A percentile compares a stretch with the other conserved stretches of the same genome.
These are phyloP conservation scores for Belgica antarctica DNA, from an alignment of 2,888 invertebrate species.

Conservation along the genomic window DNA sequence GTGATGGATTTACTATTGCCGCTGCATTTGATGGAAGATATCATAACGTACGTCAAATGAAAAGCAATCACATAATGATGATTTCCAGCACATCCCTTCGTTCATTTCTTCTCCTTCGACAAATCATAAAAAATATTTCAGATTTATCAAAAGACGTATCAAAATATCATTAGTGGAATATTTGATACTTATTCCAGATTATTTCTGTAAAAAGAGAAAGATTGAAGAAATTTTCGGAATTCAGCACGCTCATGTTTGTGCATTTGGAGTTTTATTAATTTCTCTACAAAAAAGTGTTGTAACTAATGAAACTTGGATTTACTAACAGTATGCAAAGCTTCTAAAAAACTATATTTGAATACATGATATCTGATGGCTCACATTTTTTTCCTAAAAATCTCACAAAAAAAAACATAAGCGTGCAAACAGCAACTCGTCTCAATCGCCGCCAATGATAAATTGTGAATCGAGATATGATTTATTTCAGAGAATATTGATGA, in stretches of 20 bases:
- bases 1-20: conserved; percentile 25
- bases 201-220: neutral
- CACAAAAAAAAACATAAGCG: neutral
- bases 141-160: conserved; percentile 41
- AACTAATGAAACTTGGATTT: no score
- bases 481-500: conserved; percentile 36
- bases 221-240: neutral
- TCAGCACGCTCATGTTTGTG: neutral
- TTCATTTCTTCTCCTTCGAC: neutral
- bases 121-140: conserved; percentile 28
- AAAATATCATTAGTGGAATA: conserved; percentile 43
- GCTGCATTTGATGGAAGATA: neutral
- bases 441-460: neutral
- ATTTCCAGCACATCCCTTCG: conserved; percentile 18
- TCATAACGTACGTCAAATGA: conserved; percentile 22
- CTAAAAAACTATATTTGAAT: no score
- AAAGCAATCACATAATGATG: conserved; percentile 39
- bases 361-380: no score
- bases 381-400: no score
- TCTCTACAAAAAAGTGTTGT: no score
- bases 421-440: neutral
- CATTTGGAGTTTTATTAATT: neutral
- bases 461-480: neutral
- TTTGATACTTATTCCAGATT: conserved; percentile 40
- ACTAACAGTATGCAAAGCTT: no score